These are phyloP conservation scores for Apamea crenata DNA, from an alignment of 2,888 invertebrate species.

Conservation along the genomic window DNA sequence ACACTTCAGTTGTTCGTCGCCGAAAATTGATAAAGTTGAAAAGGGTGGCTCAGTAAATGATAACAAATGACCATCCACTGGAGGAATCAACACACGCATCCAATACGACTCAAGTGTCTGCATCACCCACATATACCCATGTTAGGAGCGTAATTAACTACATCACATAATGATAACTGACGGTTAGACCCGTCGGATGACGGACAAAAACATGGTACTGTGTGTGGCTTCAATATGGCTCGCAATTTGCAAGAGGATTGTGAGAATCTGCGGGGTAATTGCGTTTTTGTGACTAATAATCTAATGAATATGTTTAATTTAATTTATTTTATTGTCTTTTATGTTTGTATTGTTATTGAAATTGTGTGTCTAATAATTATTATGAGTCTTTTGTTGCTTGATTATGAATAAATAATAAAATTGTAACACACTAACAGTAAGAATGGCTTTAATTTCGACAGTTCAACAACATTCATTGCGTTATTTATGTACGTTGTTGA, in stretches of 20 bases:
- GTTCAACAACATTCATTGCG: too few relatives aligned
- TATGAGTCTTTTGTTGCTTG: too few relatives aligned
- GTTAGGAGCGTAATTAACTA: slow-evolving; percentile 8
- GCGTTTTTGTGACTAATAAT: too few relatives aligned
- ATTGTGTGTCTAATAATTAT: too few relatives aligned
- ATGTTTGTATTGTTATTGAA: too few relatives aligned
- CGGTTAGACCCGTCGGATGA: slow-evolving; percentile 1
- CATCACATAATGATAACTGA: slow-evolving; percentile 3
- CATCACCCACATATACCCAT: background rate
- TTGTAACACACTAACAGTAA: too few relatives aligned
- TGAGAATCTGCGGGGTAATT: background rate
- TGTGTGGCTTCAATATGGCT: background rate
- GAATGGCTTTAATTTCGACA: too few relatives aligned
- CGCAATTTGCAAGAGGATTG: background rate
- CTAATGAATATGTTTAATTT: too few relatives aligned
- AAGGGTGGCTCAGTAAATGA: background rate
- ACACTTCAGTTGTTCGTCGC: background rate
- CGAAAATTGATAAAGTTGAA: background rate
- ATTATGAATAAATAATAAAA: too few relatives aligned
- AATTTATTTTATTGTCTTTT: too few relatives aligned
- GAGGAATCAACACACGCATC: background rate
- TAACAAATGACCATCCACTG: slow-evolving; percentile 3
- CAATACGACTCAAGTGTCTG: background rate
- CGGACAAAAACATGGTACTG: background rate
- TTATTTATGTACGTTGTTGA: too few relatives aligned